Evolutionary conservation across 2,797 vertebrate genomes (phyloP).

Genomic region (Pogoniulus pusillus): DNA sequence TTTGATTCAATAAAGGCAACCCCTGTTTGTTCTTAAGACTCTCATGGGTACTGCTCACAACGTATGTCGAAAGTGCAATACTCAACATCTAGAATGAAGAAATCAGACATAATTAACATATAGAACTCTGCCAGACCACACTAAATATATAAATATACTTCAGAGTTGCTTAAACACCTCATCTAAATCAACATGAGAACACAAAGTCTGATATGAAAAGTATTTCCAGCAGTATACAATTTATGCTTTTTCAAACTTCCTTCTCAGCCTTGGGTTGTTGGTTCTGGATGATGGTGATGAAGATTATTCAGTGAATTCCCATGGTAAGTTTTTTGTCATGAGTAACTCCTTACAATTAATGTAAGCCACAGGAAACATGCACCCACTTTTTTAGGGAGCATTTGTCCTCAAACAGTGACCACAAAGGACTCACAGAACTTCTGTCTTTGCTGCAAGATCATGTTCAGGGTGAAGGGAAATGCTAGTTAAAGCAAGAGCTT

Average conservation of each 20-base stretch:
- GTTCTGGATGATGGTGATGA: not conserved
- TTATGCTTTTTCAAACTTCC: not conserved
- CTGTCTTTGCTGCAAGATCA: not conserved
- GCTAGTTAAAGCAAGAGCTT: not conserved
- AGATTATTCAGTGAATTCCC: not conserved
- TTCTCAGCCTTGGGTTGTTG: not conserved
- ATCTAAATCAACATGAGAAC: not conserved
- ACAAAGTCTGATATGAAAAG: not conserved
- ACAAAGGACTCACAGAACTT: not conserved
- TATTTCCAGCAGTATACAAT: not conserved
- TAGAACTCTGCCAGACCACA: not conserved
- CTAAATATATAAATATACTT: not conserved
- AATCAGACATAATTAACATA: not conserved
- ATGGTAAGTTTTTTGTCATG: not conserved
- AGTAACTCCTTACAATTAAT: not conserved
- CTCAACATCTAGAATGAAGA: conserved; percentile 83
- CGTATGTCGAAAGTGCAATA: conserved; percentile 79
- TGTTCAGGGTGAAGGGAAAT: not conserved
- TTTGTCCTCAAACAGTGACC: not conserved
- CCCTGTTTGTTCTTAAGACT: conserved; percentile 90
- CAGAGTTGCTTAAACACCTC: not conserved
- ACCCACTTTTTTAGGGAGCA: not conserved
- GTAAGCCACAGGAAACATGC: not conserved
- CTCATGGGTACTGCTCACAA: conserved; percentile 85
- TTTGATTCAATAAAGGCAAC: conserved; percentile 87